A percentile compares a stretch with the other conserved stretches of the same genome.
phyloP scores from a whole-genome alignment of 2,797 vertebrate genomes.

The Oryzias sinensis region DNA sequence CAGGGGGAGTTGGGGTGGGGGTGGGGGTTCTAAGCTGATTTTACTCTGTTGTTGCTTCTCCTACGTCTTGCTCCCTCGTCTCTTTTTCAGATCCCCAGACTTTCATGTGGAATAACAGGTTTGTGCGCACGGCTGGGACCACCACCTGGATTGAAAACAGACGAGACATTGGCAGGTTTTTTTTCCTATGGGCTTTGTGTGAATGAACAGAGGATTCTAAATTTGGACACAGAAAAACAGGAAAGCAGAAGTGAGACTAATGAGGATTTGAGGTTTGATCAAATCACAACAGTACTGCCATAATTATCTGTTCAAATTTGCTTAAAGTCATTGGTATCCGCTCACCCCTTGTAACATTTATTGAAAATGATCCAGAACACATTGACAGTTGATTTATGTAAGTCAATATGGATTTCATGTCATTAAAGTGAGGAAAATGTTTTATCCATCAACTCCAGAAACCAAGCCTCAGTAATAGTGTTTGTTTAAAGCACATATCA shows the following conservation, averaged over 20 bases:
- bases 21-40: conserved; percentile 47
- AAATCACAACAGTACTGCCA: neutral
- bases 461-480: no score
- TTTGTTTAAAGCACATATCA: no score
- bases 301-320: neutral
- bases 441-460: no score
- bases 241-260: conserved; percentile 14
- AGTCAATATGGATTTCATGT: no score
- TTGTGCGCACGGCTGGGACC: conserved; percentile 48
- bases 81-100: conserved; percentile 54
- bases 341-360: no score
- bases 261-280: conserved; percentile 13
- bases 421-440: no score
- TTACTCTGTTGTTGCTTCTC: conserved; percentile 58
- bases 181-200: conserved; percentile 23
- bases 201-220: conserved; percentile 26
- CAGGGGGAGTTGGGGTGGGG: no score
- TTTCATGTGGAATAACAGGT: conserved; percentile 64
- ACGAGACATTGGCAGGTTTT: conserved; percentile 32
- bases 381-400: no score
- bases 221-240: conserved; percentile 17
- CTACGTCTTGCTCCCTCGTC: conserved; percentile 46
- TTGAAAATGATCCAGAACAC: no score
- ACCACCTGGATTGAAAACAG: conserved; percentile 44
- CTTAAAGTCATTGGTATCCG: no score